phyloP scores from a whole-genome alignment of 2,113 vertebrate genomes.

The Pteronura brasiliensis region DNA sequence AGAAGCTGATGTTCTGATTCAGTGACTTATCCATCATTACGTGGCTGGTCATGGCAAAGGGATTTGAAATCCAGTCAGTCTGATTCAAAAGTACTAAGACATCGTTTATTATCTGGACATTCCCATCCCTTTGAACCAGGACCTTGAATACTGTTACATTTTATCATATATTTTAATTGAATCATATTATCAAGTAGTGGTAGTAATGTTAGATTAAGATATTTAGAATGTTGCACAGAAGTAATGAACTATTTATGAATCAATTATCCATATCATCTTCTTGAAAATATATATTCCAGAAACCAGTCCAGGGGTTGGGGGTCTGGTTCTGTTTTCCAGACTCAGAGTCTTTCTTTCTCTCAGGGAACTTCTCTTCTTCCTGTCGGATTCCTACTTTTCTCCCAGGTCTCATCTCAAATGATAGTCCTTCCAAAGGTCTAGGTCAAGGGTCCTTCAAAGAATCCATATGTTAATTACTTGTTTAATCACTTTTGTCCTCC shows the following conservation, averaged over 20 bases:
- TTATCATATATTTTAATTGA: not conserved
- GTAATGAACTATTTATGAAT: not conserved
- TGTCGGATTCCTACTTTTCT: not conserved
- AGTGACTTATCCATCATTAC: not conserved
- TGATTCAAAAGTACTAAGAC: not conserved
- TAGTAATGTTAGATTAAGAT: not conserved
- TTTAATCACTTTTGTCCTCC: not conserved
- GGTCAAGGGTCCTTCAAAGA: not conserved
- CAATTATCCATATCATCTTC: not conserved
- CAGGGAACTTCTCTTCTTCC: not conserved
- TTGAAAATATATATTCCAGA: not conserved
- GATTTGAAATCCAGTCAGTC: not conserved
- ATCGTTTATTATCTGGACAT: no score
- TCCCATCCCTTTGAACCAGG: not conserved
- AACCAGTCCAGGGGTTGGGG: rapidly evolving
- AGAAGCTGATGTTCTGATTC: not conserved
- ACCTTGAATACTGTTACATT: not conserved
- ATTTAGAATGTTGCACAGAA: not conserved
- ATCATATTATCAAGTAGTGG: not conserved
- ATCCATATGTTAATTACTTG: not conserved
- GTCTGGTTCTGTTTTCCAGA: not conserved
- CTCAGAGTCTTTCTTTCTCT: not conserved
- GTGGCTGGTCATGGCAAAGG: not conserved
- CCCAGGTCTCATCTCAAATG: not conserved
- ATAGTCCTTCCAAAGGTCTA: not conserved